A percentile compares a stretch with the other conserved stretches of the same genome.
Evolutionary conservation across 2,888 invertebrate genomes (phyloP).

Genomic region (Sericinus montela): DNA sequence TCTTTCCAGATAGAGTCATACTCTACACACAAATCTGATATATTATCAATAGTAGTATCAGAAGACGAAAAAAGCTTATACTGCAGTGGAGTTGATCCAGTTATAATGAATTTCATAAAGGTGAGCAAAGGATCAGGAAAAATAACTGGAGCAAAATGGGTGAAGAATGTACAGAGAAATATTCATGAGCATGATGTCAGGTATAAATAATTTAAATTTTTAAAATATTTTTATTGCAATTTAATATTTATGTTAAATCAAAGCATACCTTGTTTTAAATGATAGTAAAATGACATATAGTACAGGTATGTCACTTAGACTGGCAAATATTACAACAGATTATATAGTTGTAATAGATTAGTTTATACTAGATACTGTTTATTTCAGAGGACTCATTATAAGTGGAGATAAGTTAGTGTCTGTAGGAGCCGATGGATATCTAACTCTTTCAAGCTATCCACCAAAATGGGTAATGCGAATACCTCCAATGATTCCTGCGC

Average conservation of each 20-base stretch:
- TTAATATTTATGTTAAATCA: too few relatives aligned
- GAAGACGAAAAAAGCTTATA: constrained; percentile 84
- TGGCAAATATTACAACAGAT: too few relatives aligned
- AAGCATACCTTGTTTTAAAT: too few relatives aligned
- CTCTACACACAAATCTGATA: constrained; percentile 89
- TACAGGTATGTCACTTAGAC: too few relatives aligned
- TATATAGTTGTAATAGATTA: too few relatives aligned
- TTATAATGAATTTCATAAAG: constrained; percentile 86
- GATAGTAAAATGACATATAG: too few relatives aligned
- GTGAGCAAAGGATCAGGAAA: constrained; percentile 76
- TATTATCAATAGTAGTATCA: constrained; percentile 85
- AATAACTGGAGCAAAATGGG: constrained; percentile 84
- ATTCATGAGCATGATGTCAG: constrained; percentile 93
- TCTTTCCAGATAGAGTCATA: constrained; percentile 82
- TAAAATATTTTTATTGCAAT: background rate
- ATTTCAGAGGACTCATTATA: constrained; percentile 81
- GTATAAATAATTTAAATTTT: constrained; percentile 30
- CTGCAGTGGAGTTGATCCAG: constrained; percentile 91
- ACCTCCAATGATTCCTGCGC: constrained; percentile 84
- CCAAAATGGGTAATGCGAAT: constrained; percentile 83
- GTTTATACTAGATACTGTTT: too few relatives aligned
- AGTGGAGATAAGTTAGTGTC: constrained; percentile 85
- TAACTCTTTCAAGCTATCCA: constrained; percentile 85
- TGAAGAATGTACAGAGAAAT: constrained; percentile 87
- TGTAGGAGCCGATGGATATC: constrained; percentile 89